Evolutionary conservation across 2,797 vertebrate species (phyloP).

Genomic region (Melanotaenia pygmaea): DNA sequence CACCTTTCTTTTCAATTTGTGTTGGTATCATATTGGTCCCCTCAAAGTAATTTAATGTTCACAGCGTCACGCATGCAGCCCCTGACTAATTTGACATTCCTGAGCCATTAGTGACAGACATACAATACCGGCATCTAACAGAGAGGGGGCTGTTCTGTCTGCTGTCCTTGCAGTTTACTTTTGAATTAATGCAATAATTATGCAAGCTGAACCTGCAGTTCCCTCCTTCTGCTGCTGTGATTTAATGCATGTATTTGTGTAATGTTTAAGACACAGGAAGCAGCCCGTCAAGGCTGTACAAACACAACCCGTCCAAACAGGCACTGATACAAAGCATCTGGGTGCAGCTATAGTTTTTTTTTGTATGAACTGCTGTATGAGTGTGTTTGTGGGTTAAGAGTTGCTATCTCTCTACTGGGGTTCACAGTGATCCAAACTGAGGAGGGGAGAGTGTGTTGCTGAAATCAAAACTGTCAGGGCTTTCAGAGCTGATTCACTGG

Average conservation of each 20-base stretch:
- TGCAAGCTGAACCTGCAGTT: conserved; percentile 12
- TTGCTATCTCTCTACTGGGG: conserved; percentile 17
- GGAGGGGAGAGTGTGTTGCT: conserved; percentile 44
- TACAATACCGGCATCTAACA: conserved; percentile 70
- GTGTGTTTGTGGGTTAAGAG: conserved; percentile 40
- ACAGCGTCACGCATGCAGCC: conserved; percentile 71
- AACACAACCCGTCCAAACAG: conserved; percentile 72
- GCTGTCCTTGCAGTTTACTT: conserved; percentile 36
- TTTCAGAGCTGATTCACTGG: conserved; percentile 69
- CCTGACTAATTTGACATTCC: conserved; percentile 86
- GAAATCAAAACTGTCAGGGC: conserved; percentile 64
- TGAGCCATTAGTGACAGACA: conserved; percentile 85
- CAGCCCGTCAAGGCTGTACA: conserved; percentile 72
- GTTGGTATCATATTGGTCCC: conserved; percentile 70
- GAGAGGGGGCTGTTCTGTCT: conserved; percentile 35
- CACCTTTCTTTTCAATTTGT: conserved; percentile 53
- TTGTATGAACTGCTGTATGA: conserved; percentile 20
- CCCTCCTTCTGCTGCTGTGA: neutral
- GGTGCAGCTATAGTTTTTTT: conserved; percentile 61
- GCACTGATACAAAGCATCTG: conserved; percentile 78
- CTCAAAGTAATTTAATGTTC: conserved; percentile 77
- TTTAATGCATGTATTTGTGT: conserved; percentile 24
- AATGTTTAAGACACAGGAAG: conserved; percentile 76
- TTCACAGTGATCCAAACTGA: conserved; percentile 18
- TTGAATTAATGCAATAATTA: neutral